Evolutionary conservation across 1,140 invertebrate species (phyloP), one percentile per base, ranked within the genome.

Genomic region (Paracyclopina nana): DNA sequence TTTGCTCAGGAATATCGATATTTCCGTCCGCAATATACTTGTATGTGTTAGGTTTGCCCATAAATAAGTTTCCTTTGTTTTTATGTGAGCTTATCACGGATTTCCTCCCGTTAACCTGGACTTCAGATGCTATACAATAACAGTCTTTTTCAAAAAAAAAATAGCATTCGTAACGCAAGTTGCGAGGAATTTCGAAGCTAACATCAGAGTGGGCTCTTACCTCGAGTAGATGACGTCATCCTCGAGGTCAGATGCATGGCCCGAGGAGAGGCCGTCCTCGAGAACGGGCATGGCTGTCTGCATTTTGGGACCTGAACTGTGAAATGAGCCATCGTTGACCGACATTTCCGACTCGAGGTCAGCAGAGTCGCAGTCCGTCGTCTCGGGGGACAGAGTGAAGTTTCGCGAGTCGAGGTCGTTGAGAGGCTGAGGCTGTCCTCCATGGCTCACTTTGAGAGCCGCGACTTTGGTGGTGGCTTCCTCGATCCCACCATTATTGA

Each of bases 331-430:
- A 48, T 64, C 62, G 46, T 60, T 76, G 20, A 45, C 58, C 6
- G 58, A 59, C 41, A 58, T 52, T 34, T 60, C 58, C 11, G 57
- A 55, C 45, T 86, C 82, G 43, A 86, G 68, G 60, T 87, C 83
- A 59, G 83, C 82, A 57, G 81, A 86, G 62, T 88, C 86, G 64
- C 84, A 90, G 59, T 92, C 87, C n/a, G 86, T 94, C 41, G 83
- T 86, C 67, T 92, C 87, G 1, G 87, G 85, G 22, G 85, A 92
- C 5, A 91, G 69, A 0, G 84, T 87, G 60, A 91, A 90, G 64
- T 80, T 80, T 22, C 77, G 68, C 55, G 55, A 56, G 28, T 49
- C 46, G 28, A 28, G 27, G 40, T 22, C 0, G 22, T 45, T 44
- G 24, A 25, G 45, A n/a, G 24, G 24, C 30, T 45, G 34, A 28